Percentiles rank a stretch among this genome's conserved stretches.
These are phyloP conservation scores for Phoxinus phoxinus DNA, from an alignment of 2,113 vertebrate genomes.

Conservation along the genomic window DNA sequence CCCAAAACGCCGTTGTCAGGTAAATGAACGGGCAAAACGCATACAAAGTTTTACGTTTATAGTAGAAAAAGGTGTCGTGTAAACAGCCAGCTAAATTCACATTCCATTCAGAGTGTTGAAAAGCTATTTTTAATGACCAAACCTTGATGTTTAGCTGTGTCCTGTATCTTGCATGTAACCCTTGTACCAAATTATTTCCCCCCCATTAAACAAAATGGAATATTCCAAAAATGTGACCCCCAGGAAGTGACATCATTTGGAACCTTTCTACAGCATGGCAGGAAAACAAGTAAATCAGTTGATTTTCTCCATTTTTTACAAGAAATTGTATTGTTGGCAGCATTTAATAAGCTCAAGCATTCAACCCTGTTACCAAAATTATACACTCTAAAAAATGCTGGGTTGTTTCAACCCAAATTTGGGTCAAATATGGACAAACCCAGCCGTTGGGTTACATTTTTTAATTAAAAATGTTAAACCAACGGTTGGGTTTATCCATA, in stretches of 20 bases:
- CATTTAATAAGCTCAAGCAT: slow-evolving; percentile 6
- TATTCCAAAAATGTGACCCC: background rate
- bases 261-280: background rate
- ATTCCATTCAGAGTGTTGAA: background rate
- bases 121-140: background rate
- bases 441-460: no score
- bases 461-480: no score
- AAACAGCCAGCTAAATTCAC: background rate
- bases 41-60: no score
- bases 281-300: background rate
- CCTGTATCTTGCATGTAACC: background rate
- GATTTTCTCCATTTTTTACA: background rate
- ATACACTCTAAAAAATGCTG: no score
- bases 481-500: no score
- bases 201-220: background rate
- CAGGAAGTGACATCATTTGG: background rate
- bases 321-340: background rate
- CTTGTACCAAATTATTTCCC: background rate
- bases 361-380: no score
- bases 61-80: no score
- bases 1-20: no score
- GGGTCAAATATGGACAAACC: no score
- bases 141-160: background rate
- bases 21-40: no score
- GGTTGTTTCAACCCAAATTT: no score